Evolutionary conservation across 2,113 vertebrate species (phyloP).

Genomic region (Origma solitaria): DNA sequence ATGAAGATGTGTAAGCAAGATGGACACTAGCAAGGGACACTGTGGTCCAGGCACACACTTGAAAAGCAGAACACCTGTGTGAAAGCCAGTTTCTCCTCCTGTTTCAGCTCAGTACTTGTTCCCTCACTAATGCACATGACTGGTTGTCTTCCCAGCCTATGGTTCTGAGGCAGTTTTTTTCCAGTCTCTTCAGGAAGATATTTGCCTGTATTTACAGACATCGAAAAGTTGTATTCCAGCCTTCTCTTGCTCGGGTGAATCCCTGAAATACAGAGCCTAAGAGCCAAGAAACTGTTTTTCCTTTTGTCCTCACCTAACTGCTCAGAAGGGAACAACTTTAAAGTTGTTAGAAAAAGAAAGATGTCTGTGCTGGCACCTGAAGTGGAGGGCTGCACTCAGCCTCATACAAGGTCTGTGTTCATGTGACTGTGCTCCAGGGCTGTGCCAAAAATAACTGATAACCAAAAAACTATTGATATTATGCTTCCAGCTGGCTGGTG

Average conservation of each 20-base stretch:
- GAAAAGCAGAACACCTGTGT: not conserved
- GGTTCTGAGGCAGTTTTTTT: not conserved
- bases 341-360: not conserved
- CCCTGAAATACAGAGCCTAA: not conserved
- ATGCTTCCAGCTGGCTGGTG: rapidly evolving
- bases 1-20: not conserved
- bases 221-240: not conserved
- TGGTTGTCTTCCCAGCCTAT: not conserved
- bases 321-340: not conserved
- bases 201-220: not conserved
- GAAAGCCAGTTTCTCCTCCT: not conserved
- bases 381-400: rapidly evolving
- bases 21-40: not conserved
- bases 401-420: not conserved
- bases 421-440: not conserved
- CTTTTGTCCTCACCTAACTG: not conserved
- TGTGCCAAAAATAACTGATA: not conserved
- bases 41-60: not conserved
- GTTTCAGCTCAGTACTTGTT: not conserved
- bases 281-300: not conserved
- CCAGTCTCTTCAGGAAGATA: not conserved
- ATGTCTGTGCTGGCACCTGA: not conserved
- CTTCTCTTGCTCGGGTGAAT: not conserved
- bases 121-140: not conserved
- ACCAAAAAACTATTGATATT: not conserved